phyloP scores from a whole-genome alignment of 1,140 invertebrate genomes.

The Holcopasites calliopsidis region DNA sequence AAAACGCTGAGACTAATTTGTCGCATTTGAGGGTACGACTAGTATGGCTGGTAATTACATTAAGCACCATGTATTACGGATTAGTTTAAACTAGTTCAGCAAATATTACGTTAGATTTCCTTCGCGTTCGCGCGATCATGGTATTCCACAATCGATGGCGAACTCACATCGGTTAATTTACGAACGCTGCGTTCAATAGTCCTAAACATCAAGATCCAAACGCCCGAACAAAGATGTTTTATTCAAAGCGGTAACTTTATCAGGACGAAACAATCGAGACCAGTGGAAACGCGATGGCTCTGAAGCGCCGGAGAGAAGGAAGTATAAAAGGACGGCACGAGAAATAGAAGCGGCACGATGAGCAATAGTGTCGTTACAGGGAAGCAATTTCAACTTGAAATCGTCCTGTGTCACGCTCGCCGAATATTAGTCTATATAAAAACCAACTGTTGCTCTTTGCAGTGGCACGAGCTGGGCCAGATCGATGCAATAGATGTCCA shows the following conservation, averaged over 20 bases:
- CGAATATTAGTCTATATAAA: slow-evolving; percentile 67
- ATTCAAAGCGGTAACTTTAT: not conserved
- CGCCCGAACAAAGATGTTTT: not conserved
- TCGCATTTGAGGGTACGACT: slow-evolving; percentile 4
- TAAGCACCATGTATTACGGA: not conserved
- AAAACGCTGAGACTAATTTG: slow-evolving; percentile 18
- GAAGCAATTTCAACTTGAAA: slow-evolving; percentile 57
- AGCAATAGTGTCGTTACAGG: slow-evolving; percentile 32
- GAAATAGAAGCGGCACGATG: slow-evolving; percentile 22
- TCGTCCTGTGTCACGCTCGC: slow-evolving; percentile 60
- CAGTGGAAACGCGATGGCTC: no score
- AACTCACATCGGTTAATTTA: not conserved
- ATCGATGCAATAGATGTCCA: slow-evolving; percentile 61
- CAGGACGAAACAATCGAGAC: not conserved
- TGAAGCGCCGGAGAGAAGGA: slow-evolving; percentile 18
- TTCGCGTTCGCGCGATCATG: not conserved
- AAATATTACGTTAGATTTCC: not conserved
- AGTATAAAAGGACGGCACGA: slow-evolving; percentile 4
- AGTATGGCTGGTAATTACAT: slow-evolving; percentile 13
- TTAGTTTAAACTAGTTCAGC: slow-evolving; percentile 6
- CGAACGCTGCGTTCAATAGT: not conserved
- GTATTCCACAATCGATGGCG: not conserved
- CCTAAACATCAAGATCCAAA: no score
- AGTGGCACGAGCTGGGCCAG: slow-evolving; percentile 41
- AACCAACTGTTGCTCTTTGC: slow-evolving; percentile 67